Evolutionary conservation across 2,797 vertebrate genomes (phyloP).

Genomic region (Emydoidea blandingii): DNA sequence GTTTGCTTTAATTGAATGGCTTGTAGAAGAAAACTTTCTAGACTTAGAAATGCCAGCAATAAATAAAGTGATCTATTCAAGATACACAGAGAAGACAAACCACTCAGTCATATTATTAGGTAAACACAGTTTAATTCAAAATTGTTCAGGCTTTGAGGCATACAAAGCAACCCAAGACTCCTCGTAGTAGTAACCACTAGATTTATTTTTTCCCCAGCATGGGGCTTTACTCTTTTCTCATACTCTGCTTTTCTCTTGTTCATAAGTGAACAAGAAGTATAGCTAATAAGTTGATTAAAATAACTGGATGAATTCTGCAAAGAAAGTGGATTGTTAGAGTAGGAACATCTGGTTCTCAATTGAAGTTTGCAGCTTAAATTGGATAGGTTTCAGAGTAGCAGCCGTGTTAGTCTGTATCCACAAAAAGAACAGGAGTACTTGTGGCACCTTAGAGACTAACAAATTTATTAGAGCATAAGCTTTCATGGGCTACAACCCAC

Average conservation of each 20-base stretch:
- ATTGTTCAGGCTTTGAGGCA: neutral
- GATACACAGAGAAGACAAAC: neutral
- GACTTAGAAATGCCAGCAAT: neutral
- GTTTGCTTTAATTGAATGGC: conserved; percentile 3
- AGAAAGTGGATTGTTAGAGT: neutral
- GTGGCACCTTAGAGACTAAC: too few species aligned
- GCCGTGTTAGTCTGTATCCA: too few species aligned
- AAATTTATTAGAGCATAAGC: too few species aligned
- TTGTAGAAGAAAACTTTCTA: neutral
- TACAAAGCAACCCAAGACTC: neutral
- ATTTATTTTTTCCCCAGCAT: neutral
- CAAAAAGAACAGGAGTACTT: too few species aligned
- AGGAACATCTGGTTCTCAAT: neutral
- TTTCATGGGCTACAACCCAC: too few species aligned
- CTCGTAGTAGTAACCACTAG: neutral
- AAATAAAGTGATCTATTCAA: neutral
- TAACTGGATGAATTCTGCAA: neutral
- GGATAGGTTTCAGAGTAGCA: too few species aligned
- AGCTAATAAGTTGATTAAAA: neutral
- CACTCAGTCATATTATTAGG: neutral
- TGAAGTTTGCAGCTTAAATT: neutral
- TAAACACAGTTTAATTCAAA: neutral
- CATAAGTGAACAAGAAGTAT: neutral
- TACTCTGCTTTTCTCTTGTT: neutral
- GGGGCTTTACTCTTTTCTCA: neutral